Evolutionary conservation across 2,888 invertebrate species (phyloP).

Genomic region (Chorisops tibialis): DNA sequence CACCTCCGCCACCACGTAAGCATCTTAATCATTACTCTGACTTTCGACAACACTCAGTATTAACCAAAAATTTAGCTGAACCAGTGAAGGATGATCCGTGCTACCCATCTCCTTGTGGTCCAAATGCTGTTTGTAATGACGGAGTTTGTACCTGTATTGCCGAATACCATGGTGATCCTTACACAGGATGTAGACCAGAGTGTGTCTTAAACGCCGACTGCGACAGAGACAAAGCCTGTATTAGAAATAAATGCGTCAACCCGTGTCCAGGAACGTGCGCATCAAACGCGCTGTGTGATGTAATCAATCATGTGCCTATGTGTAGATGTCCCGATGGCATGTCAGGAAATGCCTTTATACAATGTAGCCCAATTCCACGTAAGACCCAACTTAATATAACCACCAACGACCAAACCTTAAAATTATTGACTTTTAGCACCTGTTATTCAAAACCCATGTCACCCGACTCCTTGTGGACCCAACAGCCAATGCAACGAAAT

Average conservation of each 20-base stretch:
- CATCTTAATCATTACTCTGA: too few relatives aligned
- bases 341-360: constrained; percentile 66
- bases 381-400: too few relatives aligned
- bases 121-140: constrained; percentile 65
- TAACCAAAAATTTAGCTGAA: constrained; percentile 27
- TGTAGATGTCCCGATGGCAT: constrained; percentile 67
- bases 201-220: constrained; percentile 68
- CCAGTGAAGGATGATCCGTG: constrained; percentile 61
- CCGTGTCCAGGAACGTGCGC: constrained; percentile 72
- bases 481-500: constrained; percentile 67
- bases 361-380: constrained; percentile 56
- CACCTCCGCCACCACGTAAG: constrained; percentile 35
- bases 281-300: constrained; percentile 65
- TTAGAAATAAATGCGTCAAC: constrained; percentile 65
- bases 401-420: too few relatives aligned
- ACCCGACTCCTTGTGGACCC: constrained; percentile 68
- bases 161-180: constrained; percentile 63
- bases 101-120: constrained; percentile 67
- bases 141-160: constrained; percentile 67
- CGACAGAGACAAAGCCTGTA: constrained; percentile 61
- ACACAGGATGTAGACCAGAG: constrained; percentile 66
- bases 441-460: constrained; percentile 55
- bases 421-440: constrained; percentile 37
- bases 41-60: too few relatives aligned
- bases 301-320: constrained; percentile 68